These are phyloP conservation scores for Lacanobia oleracea DNA, from an alignment of 2,888 invertebrate species.

Conservation along the genomic window DNA sequence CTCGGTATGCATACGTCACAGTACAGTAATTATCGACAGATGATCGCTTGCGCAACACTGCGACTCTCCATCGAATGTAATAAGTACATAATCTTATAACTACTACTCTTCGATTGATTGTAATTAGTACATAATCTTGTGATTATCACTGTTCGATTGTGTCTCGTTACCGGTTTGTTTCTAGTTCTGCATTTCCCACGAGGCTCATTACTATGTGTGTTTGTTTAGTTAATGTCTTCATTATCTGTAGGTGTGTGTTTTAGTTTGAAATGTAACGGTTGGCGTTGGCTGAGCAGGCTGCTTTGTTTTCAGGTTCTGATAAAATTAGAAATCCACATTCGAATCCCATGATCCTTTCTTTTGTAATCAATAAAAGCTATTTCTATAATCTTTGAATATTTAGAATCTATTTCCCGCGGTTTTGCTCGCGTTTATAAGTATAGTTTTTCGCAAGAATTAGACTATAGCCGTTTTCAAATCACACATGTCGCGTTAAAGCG, in stretches of 20 bases:
- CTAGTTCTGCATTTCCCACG: conserved; percentile 54
- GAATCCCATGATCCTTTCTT: too few relatives aligned
- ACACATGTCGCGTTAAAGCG: too few relatives aligned
- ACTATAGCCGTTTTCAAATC: too few relatives aligned
- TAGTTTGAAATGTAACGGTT: neutral
- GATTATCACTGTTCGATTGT: conserved; percentile 39
- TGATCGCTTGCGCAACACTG: conserved; percentile 55
- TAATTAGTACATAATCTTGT: conserved; percentile 44
- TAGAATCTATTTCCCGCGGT: too few relatives aligned
- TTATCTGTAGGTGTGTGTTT: neutral
- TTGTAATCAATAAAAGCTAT: too few relatives aligned
- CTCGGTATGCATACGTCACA: conserved; percentile 62
- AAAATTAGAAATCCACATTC: too few relatives aligned
- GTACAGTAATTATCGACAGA: conserved; percentile 52
- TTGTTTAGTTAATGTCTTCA: conserved; percentile 37
- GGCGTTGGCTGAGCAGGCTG: too few relatives aligned
- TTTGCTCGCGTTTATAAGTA: too few relatives aligned
- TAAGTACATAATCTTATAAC: conserved; percentile 47
- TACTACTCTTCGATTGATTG: conserved; percentile 25
- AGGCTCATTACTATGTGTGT: conserved; percentile 25
- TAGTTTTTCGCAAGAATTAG: too few relatives aligned
- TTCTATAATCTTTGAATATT: too few relatives aligned
- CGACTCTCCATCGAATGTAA: conserved; percentile 38
- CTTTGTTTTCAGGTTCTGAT: too few relatives aligned
- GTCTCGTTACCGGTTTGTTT: conserved; percentile 20